Base-by-base conservation (phyloP, 2,888 invertebrate genomes). In the Bombylius major region DNA sequence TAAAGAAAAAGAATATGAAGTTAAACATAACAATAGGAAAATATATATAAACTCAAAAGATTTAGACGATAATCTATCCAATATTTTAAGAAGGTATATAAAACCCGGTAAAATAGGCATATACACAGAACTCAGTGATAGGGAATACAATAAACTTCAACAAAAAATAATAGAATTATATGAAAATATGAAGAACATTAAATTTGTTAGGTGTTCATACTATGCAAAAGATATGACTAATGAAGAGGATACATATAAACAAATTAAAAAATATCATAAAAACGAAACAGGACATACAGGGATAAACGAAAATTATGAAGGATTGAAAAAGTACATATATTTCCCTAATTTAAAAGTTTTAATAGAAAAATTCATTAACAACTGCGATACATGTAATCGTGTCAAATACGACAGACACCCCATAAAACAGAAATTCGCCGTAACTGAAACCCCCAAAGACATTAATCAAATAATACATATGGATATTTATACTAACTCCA, bases 391-490 rank as follows among this genome's bases (percentile, higher is more conserved):
- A 33, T 53, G 53, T 32, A 53, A 53, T 39, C 33, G 53, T 14
- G 53, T 53, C 12, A 53, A 53, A 47, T 53, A 53, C 36, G 53
- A 53, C 12, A 33, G 53, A 12, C 47, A 53, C 23, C 53, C 36
- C 1, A 32, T 53, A 23, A 53, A n/a, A 23, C 13, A 53, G 36
- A 53, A 53, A 12, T 53, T 53, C 13, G 32, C 36, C n/a, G 49
- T 50, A 34, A 33, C 51, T n/a, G 5, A 51, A 44, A 51, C 44
- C 11, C 42, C 51, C 5, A 51, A 3, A 14, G 44, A 51, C 31
- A 51, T 51, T 39, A 56, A n/a, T n/a, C n/a, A 53, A 55, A 58
- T 60, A 33, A 13, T 56, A 47, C 46, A 42, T 39, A 46, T 53
- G 52, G 52, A 45, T 12, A 23, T 47, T n/a, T 47, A 47, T 23